Percentiles rank a stretch among this genome's conserved stretches.
Evolutionary conservation across 2,113 vertebrate species (phyloP).

Genomic region (Picathartes gymnocephalus): DNA sequence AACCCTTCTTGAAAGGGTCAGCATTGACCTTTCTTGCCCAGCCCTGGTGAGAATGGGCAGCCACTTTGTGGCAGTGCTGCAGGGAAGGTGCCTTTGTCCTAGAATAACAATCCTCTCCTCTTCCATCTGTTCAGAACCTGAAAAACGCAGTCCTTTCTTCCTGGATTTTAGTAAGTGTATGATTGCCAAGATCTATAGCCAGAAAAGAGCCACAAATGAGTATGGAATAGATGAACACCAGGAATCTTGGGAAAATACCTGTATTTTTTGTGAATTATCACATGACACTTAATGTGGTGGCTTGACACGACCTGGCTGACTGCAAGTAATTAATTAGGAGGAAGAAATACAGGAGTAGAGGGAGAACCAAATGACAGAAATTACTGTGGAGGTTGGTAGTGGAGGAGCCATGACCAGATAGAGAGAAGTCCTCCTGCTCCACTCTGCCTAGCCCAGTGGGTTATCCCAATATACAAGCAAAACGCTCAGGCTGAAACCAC

Average conservation of each 20-base stretch:
- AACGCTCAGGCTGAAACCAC: background rate
- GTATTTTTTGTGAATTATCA: background rate
- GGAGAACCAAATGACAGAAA: background rate
- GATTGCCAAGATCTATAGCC: background rate
- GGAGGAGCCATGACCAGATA: background rate
- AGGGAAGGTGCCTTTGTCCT: background rate
- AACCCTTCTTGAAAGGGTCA: background rate
- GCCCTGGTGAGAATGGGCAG: background rate
- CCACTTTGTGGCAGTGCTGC: background rate
- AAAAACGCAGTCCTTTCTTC: background rate
- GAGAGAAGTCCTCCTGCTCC: background rate
- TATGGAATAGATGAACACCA: background rate
- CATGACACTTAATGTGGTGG: background rate
- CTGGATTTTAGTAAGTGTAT: background rate
- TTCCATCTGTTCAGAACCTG: background rate
- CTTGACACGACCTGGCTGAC: background rate
- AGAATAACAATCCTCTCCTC: background rate
- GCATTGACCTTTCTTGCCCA: background rate
- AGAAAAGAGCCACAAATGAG: background rate
- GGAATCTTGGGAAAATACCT: background rate
- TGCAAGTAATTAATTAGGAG: background rate
- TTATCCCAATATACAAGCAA: background rate
- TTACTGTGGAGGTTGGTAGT: background rate
- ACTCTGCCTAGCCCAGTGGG: background rate
- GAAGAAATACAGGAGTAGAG: background rate